Evolutionary conservation across 2,113 vertebrate species (phyloP).

Genomic region (Epinephelus moara): DNA sequence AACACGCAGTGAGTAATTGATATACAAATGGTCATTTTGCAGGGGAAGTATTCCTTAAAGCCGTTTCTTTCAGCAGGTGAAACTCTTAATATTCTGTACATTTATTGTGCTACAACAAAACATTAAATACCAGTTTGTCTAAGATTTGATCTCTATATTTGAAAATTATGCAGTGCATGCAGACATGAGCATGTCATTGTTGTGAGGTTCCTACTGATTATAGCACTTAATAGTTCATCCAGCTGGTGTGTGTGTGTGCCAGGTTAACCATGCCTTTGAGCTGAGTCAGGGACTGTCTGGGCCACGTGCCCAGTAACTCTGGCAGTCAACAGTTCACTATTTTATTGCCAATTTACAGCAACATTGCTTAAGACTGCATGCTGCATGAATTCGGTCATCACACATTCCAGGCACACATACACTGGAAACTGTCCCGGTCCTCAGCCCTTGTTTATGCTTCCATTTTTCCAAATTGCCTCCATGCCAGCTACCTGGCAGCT

Average conservation of each 20-base stretch:
- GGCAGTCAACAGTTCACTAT: slow-evolving; percentile 44
- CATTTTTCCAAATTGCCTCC: slow-evolving; percentile 16
- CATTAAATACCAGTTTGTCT: no score
- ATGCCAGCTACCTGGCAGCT: slow-evolving; percentile 37
- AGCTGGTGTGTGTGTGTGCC: slow-evolving; percentile 45
- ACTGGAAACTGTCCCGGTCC: slow-evolving; percentile 40
- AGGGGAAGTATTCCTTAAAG: no score
- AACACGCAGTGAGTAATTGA: no score
- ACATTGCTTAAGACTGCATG: slow-evolving; percentile 38
- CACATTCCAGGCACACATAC: slow-evolving; percentile 36
- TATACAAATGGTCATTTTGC: no score
- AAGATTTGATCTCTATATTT: not conserved
- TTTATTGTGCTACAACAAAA: no score
- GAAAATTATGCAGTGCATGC: not conserved
- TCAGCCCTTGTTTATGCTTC: slow-evolving; percentile 32
- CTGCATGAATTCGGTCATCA: slow-evolving; percentile 34
- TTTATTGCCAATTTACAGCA: slow-evolving; percentile 59
- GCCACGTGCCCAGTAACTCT: slow-evolving; percentile 52
- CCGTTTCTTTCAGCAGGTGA: not conserved
- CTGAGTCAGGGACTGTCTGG: slow-evolving; percentile 63
- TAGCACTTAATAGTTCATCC: slow-evolving; percentile 34
- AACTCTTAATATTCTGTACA: no score
- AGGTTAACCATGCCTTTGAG: slow-evolving; percentile 50
- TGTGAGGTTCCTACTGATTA: slow-evolving; percentile 18
- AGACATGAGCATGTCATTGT: not conserved